A percentile compares a stretch with the other conserved stretches of the same genome.
These are phyloP conservation scores for Lates calcarifer DNA, from an alignment of 2,113 vertebrate species.

Conservation along the genomic window DNA sequence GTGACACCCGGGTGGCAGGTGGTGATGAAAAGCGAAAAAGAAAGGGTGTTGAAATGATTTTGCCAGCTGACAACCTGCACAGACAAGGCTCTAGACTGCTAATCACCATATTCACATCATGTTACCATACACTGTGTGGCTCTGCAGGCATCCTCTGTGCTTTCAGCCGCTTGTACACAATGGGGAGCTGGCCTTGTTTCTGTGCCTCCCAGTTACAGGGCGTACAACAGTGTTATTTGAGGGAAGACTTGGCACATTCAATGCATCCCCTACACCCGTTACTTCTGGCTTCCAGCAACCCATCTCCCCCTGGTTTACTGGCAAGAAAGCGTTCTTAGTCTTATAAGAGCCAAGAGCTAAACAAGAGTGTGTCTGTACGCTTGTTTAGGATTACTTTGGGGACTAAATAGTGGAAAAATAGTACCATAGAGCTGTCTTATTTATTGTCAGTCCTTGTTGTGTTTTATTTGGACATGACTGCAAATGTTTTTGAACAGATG, in stretches of 20 bases:
- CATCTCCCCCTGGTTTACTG: slow-evolving; percentile 20
- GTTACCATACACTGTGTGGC: slow-evolving; percentile 5
- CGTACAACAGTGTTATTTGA: slow-evolving; percentile 38
- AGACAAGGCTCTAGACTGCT: not conserved
- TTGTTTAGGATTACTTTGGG: not conserved
- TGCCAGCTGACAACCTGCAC: not conserved
- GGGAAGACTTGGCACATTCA: slow-evolving; percentile 36
- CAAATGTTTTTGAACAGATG: not conserved
- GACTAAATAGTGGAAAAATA: not conserved
- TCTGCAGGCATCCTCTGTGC: slow-evolving; percentile 39
- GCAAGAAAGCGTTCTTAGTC: slow-evolving; percentile 6
- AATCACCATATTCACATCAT: slow-evolving; percentile 1
- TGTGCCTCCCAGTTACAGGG: slow-evolving; percentile 29
- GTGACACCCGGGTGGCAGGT: not conserved
- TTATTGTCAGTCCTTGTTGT: not conserved
- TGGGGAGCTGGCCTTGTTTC: slow-evolving; percentile 44
- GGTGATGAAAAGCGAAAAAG: not conserved
- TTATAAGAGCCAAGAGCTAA: slow-evolving; percentile 4
- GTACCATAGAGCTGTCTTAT: not conserved
- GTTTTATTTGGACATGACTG: not conserved
- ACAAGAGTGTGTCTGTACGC: not conserved
- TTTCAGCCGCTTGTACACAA: slow-evolving; percentile 45
- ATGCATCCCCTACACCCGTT: slow-evolving; percentile 17
- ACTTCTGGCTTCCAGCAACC: slow-evolving; percentile 43
- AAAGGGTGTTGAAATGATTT: slow-evolving; percentile 1